Percentiles rank a stretch among this genome's conserved stretches.
These are phyloP conservation scores for Montipora cactus DNA, from an alignment of 64 coral and sea anemone genomes.

Conservation along the genomic window DNA sequence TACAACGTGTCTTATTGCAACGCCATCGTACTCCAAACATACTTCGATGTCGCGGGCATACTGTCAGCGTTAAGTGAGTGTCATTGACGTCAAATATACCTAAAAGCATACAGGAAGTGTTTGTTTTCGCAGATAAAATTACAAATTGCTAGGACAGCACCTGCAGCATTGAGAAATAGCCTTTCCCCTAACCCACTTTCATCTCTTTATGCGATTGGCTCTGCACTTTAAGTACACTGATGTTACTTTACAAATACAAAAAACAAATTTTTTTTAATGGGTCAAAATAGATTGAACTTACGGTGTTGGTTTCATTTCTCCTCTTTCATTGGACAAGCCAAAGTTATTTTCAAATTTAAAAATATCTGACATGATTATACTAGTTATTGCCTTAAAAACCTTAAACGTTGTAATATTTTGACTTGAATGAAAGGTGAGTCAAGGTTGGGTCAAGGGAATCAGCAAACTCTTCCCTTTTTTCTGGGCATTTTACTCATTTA, in stretches of 20 bases:
- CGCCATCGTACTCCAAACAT: conserved; percentile 33
- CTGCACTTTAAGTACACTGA: no score
- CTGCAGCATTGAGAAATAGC: no score
- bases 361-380: neutral
- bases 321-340: neutral
- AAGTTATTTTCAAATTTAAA: no score
- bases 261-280: neutral
- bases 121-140: neutral
- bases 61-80: no score
- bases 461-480: neutral
- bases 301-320: neutral
- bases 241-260: neutral
- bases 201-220: no score
- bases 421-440: no score
- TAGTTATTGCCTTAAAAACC: conserved; percentile 1
- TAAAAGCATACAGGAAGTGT: no score
- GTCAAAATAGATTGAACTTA: no score
- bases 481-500: neutral
- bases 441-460: no score
- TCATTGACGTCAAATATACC: no score
- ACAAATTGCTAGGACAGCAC: conserved; percentile 5
- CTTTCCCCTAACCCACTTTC: no score
- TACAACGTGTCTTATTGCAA: neutral
- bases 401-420: neutral
- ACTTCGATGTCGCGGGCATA: neutral